phyloP scores from a whole-genome alignment of 2,113 vertebrate genomes.

The Hydropotes inermis region DNA sequence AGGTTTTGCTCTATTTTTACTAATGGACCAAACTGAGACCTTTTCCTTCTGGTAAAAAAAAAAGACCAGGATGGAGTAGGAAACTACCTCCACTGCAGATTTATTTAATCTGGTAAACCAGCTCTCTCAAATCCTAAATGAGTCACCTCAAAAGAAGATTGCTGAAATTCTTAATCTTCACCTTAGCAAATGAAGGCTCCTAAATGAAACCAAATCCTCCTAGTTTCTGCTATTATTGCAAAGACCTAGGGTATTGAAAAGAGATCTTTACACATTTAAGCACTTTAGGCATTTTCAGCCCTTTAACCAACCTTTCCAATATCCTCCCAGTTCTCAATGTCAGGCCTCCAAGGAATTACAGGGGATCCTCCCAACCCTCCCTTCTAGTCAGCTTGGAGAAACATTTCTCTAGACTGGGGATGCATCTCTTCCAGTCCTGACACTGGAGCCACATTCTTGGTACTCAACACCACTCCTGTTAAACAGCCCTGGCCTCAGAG shows the following conservation, averaged over 20 bases:
- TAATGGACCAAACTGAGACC: background rate
- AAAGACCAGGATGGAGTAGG: background rate
- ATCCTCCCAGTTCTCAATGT: background rate
- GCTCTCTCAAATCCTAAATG: background rate
- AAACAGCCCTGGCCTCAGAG: background rate
- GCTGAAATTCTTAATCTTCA: background rate
- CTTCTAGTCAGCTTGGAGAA: background rate
- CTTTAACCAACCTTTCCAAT: background rate
- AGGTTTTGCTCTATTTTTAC: background rate
- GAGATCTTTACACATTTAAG: background rate
- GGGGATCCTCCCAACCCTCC: background rate
- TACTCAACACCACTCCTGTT: background rate
- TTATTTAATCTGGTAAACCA: background rate
- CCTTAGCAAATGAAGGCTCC: background rate
- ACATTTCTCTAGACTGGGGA: background rate
- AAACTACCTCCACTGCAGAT: background rate
- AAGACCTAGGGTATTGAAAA: background rate
- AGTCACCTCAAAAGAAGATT: background rate
- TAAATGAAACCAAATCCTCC: background rate
- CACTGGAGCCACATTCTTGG: background rate
- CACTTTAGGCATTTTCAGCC: background rate
- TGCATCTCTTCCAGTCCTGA: background rate
- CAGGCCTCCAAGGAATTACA: background rate
- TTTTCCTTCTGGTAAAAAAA: background rate
- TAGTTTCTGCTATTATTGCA: background rate